Evolutionary conservation across 2,797 vertebrate genomes (phyloP).

Genomic region (Carcharodon carcharias): DNA sequence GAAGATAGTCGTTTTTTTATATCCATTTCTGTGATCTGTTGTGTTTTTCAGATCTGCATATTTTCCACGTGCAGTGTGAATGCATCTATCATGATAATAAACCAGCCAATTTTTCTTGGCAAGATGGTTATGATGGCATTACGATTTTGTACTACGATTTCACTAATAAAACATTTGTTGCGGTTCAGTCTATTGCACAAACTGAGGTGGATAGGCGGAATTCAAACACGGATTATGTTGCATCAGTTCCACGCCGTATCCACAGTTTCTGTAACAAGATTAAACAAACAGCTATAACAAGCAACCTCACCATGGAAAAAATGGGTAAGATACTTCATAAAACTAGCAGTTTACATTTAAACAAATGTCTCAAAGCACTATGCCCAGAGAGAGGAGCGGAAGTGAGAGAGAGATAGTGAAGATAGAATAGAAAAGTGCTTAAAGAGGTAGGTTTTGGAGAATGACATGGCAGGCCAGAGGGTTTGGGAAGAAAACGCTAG

Average conservation of each 20-base stretch:
- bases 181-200: background rate
- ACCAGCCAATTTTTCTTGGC: background rate
- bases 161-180: rapidly evolving
- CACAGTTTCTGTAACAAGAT: background rate
- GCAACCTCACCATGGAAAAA: background rate
- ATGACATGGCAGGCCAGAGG: no score
- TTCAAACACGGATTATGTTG: background rate
- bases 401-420: no score
- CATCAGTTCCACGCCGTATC: background rate
- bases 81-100: background rate
- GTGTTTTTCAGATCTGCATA: background rate
- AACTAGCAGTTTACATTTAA: no score
- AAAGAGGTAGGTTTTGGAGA: no score
- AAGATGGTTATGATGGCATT: background rate
- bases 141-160: background rate
- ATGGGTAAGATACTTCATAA: background rate
- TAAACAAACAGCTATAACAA: background rate
- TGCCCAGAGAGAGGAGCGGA: background rate
- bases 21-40: no score
- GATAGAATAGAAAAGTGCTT: no score
- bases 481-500: no score
- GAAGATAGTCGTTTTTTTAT: no score
- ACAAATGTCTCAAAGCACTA: no score
- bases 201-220: background rate
- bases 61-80: background rate